phyloP scores from a whole-genome alignment of 2,113 vertebrate species.

The Xerus inauris region DNA sequence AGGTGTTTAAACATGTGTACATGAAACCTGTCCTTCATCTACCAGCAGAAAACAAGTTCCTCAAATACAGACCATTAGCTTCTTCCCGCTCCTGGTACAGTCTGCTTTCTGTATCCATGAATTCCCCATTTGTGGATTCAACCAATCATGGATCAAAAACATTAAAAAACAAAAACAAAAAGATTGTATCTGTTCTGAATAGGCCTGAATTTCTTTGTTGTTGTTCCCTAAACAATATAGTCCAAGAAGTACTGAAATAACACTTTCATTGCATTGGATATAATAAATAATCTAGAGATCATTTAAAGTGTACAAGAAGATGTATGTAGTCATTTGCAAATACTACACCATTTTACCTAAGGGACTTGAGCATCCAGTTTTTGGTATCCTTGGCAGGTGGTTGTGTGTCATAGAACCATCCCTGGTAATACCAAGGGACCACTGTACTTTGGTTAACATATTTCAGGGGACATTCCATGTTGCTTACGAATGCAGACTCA shows the following conservation, averaged over 20 bases:
- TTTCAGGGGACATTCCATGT: neutral
- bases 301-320: neutral
- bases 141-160: neutral
- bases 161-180: neutral
- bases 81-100: neutral
- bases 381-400: too few species aligned
- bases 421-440: neutral
- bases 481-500: neutral
- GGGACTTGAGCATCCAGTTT: neutral
- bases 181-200: neutral
- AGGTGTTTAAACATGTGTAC: neutral
- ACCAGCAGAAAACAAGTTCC: neutral
- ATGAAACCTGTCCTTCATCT: neutral
- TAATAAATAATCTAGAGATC: neutral
- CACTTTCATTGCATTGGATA: neutral
- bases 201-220: too few species aligned
- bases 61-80: neutral
- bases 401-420: too few species aligned
- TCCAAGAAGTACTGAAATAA: neutral
- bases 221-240: neutral
- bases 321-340: neutral
- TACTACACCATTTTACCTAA: too few species aligned
- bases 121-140: neutral
- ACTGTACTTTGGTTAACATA: neutral
- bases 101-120: neutral